Conservation (phyloP, 2,888 invertebrate species). For the Cheilosia scutellata region DNA sequence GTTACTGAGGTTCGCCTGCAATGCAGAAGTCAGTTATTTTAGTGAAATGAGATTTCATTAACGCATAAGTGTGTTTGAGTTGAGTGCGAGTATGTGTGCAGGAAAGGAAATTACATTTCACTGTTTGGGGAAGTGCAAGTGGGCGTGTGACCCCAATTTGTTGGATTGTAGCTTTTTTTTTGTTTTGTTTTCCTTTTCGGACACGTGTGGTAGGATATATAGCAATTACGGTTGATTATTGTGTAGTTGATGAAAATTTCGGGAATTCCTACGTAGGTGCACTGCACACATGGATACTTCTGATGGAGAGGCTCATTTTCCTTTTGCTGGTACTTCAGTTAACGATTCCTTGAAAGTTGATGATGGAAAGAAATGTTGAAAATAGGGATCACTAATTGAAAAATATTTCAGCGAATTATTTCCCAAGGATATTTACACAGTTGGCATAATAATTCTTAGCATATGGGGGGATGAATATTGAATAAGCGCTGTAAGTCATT, state of each 20-base stretch:
- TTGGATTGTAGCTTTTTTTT: slow-evolving; percentile 37
- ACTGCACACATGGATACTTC: neutral
- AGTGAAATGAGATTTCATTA: slow-evolving; percentile 46
- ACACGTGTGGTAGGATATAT: slow-evolving; percentile 34
- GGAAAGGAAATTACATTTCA: slow-evolving; percentile 68
- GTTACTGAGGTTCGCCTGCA: slow-evolving; percentile 52
- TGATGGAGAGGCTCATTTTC: slow-evolving; percentile 3
- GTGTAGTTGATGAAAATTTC: slow-evolving; percentile 37
- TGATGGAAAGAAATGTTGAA: too few relatives aligned
- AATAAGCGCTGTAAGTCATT: too few relatives aligned
- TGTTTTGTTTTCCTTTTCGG: slow-evolving; percentile 1
- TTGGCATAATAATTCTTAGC: too few relatives aligned
- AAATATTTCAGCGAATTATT: neutral
- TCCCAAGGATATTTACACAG: neutral
- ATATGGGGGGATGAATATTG: too few relatives aligned
- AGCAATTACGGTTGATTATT: slow-evolving; percentile 70
- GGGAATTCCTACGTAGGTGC: slow-evolving; percentile 12
- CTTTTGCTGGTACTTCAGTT: slow-evolving; percentile 45
- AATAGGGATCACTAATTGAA: too few relatives aligned
- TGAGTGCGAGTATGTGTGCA: slow-evolving; percentile 13
- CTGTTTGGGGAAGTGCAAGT: slow-evolving; percentile 68
- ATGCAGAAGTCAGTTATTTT: slow-evolving; percentile 59
- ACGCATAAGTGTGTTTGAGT: slow-evolving; percentile 31
- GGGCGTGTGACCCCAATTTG: slow-evolving; percentile 70
- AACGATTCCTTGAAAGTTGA: slow-evolving; percentile 47